Evolutionary conservation across 2,888 invertebrate species (phyloP), one percentile per base, ranked within the genome.

Genomic region (Phoenoteleia sp.): DNA sequence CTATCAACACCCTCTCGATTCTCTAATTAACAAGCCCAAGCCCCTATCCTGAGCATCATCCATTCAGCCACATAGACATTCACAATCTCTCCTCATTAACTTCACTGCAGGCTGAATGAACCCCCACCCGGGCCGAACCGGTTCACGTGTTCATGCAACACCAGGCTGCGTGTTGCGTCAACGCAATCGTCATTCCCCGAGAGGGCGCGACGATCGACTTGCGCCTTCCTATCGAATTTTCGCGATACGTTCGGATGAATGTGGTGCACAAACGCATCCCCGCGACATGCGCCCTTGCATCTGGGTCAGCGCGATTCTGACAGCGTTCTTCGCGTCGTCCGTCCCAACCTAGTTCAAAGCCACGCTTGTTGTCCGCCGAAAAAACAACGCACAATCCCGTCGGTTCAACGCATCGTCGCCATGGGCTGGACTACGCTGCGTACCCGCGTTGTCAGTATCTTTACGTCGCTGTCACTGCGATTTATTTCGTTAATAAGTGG

Each of bases 341-440:
- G 58, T 82, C 88, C 88, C 87, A 85, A 87, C 85, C 89, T 91
- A 90, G 91, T 92, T 86, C 87, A 88, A 85, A 81, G 54, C 42
- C 69, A 54, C 64, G 71, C 60, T 80, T 56, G 45, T 64, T 64
- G n/a, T 39, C 39, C 64, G 64, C 58, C 72, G 72, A 66, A 72
- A 39, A 80, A 72, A 49, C 56, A 39, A 71, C 80, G 80, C 80
- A 71, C 80, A 71, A 79, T 36, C 29, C 21, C 56, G 29, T 77
- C 69, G 19, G 39, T 60, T 69, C 29, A 21, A 23, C 47, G 5
- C 54, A 54, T 60, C 29, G 69, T 58, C 60, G 64, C 52, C 87
- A 95, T 95, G 95, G 95, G 95, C 89, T 95, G 95, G 95, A 94
- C 95, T 86, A 94, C 94, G 74, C 91, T 95, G 36, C 94, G 95